phyloP scores from a whole-genome alignment of 37 sponge, comb jelly and placozoan species.

The Aplysina aerophoba region DNA sequence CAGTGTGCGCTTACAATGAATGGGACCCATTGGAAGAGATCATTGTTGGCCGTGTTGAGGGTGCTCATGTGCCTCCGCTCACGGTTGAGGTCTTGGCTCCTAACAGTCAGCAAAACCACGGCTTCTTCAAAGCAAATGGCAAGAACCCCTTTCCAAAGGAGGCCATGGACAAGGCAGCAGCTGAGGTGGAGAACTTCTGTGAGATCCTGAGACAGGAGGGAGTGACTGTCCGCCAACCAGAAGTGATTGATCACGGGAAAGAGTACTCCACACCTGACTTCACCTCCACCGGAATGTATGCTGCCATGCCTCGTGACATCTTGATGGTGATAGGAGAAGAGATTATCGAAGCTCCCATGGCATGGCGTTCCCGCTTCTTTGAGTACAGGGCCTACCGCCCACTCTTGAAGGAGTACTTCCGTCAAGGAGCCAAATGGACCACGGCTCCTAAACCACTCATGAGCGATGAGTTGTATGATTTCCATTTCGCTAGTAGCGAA shows the following conservation, averaged over 20 bases:
- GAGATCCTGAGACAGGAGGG: too few species aligned
- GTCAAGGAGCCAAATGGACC: slow-evolving; percentile 71
- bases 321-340: slow-evolving; percentile 72
- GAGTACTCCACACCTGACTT: slow-evolving; percentile 25
- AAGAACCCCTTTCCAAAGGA: too few species aligned
- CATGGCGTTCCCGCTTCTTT: slow-evolving; percentile 80
- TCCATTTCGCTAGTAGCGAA: slow-evolving; percentile 41
- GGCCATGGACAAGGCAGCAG: too few species aligned
- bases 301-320: slow-evolving; percentile 53
- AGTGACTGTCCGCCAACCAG: too few species aligned
- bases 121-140: too few species aligned
- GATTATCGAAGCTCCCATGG: slow-evolving; percentile 89
- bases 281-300: slow-evolving; percentile 25
- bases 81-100: too few species aligned
- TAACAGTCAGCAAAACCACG: too few species aligned
- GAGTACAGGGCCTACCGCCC: slow-evolving; percentile 75
- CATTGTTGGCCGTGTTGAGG: too few species aligned
- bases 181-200: too few species aligned
- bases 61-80: too few species aligned
- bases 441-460: slow-evolving; percentile 78
- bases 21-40: too few species aligned
- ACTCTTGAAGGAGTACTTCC: slow-evolving; percentile 71
- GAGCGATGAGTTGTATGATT: slow-evolving; percentile 64
- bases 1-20: too few species aligned
- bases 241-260: not conserved